These are phyloP conservation scores for Dicaeum eximium DNA, from an alignment of 2,113 vertebrate genomes.

Conservation along the genomic window DNA sequence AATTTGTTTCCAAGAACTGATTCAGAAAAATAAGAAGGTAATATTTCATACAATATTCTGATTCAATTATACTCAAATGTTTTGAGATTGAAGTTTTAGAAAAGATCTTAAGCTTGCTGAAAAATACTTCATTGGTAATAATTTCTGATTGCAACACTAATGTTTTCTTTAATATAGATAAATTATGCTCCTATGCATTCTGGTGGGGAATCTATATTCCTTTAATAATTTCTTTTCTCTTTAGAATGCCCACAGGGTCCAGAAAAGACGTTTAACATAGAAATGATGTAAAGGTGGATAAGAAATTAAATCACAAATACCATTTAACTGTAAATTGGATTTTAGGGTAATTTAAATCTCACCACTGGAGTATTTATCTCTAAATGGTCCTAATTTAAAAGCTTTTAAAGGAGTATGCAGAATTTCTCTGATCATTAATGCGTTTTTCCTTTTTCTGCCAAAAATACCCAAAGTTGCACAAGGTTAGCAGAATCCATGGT, in stretches of 20 bases:
- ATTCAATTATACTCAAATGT: neutral
- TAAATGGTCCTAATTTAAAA: neutral
- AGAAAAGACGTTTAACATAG: neutral
- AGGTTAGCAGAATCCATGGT: neutral
- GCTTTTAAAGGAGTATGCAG: neutral
- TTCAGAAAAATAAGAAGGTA: neutral
- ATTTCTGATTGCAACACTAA: neutral
- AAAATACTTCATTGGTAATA: neutral
- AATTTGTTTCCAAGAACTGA: neutral
- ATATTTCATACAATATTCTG: neutral
- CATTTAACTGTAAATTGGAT: neutral
- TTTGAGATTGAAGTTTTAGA: neutral
- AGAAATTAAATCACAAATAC: neutral
- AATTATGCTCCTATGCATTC: neutral
- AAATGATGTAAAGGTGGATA: neutral
- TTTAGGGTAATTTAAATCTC: neutral
- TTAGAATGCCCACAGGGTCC: neutral
- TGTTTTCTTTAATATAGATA: neutral
- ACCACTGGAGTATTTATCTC: neutral
- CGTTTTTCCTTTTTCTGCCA: neutral
- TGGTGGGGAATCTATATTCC: neutral
- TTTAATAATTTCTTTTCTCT: neutral
- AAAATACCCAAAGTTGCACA: neutral
- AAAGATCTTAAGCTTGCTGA: neutral
- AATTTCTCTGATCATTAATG: neutral